These are phyloP conservation scores for Megaptera novaeangliae DNA, from an alignment of 2,113 vertebrate species.

Conservation along the genomic window DNA sequence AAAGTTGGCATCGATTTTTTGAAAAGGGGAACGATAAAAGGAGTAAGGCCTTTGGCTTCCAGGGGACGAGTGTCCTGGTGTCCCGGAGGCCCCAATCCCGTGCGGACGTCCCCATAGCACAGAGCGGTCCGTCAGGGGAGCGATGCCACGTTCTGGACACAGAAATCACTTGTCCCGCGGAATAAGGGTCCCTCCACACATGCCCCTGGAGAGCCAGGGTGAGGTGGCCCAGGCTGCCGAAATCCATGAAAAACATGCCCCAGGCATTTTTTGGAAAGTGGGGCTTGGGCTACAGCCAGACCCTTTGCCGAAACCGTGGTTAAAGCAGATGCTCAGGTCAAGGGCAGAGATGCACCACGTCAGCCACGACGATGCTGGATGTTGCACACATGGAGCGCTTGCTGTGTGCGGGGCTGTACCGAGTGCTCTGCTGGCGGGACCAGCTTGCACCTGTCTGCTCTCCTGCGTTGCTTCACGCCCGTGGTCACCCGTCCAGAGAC, in stretches of 20 bases:
- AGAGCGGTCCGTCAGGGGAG: not conserved
- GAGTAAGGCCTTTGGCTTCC: not conserved
- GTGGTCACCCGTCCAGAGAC: not conserved
- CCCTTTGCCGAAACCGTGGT: accelerated
- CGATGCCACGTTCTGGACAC: not conserved
- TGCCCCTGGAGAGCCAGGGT: no score
- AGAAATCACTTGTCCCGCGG: accelerated
- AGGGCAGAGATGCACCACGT: accelerated
- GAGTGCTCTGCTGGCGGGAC: accelerated
- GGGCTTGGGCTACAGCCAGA: not conserved
- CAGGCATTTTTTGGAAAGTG: not conserved
- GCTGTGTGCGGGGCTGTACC: accelerated
- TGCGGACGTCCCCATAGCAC: accelerated
- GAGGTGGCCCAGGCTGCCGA: not conserved
- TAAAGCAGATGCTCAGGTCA: accelerated
- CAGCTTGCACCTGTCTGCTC: not conserved
- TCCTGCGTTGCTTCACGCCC: not conserved
- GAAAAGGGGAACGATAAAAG: not conserved
- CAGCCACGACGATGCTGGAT: accelerated
- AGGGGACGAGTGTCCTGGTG: not conserved
- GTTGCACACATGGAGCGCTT: accelerated
- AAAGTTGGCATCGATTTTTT: not conserved
- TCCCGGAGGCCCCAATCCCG: accelerated
- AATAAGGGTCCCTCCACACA: accelerated
- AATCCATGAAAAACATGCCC: accelerated